phyloP scores from a whole-genome alignment of 2,113 vertebrate genomes.

The Osmerus mordax region DNA sequence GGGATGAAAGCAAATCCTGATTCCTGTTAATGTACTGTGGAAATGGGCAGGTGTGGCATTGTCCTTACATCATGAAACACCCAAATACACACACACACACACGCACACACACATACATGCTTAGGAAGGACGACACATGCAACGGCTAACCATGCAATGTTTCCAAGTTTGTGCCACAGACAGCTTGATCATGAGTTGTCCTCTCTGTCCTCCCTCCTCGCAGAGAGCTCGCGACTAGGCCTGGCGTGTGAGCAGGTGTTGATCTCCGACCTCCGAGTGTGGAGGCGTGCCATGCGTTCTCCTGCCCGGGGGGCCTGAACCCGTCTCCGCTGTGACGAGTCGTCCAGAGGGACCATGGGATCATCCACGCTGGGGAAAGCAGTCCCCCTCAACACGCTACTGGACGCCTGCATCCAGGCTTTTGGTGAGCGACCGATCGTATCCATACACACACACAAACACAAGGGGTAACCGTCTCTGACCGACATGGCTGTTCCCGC shows the following conservation, averaged over 20 bases:
- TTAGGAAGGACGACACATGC: too few species aligned
- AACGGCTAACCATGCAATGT: too few species aligned
- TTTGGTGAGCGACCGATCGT: conserved; percentile 77
- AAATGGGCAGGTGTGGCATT: too few species aligned
- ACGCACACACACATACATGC: too few species aligned
- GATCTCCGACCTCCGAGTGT: conserved; percentile 17
- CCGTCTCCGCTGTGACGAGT: conserved; percentile 66
- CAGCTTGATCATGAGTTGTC: too few species aligned
- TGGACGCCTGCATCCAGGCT: conserved; percentile 84
- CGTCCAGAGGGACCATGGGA: conserved; percentile 78
- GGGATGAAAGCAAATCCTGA: neutral
- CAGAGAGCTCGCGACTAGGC: conserved; percentile 28
- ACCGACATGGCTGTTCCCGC: neutral
- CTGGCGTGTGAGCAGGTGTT: conserved; percentile 15
- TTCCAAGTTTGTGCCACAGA: too few species aligned
- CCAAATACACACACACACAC: too few species aligned
- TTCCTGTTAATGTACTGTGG: too few species aligned
- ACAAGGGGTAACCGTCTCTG: neutral
- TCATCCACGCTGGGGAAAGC: conserved; percentile 87
- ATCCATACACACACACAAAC: neutral
- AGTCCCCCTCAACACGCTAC: conserved; percentile 84
- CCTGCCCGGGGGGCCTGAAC: conserved; percentile 61
- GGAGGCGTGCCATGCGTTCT: conserved; percentile 18
- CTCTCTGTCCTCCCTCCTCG: neutral
- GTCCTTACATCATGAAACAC: too few species aligned